Conservation (phyloP, 1,140 invertebrate species). For the Brachystomella parvula region DNA sequence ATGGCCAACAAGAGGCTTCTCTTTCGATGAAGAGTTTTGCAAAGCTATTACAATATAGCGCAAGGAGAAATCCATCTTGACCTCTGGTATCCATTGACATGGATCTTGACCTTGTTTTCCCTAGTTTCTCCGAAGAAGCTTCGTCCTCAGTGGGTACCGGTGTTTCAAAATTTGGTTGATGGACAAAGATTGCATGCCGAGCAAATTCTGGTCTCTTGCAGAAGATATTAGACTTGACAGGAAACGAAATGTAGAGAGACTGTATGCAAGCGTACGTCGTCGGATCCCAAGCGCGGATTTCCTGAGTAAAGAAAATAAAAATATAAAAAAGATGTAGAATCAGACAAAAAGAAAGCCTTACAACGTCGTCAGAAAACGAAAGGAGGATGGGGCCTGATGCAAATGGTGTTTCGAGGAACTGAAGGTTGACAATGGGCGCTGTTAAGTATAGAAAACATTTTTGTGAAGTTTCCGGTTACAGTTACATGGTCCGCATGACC, state of each 20-base stretch:
- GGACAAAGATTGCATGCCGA: constrained; percentile 16
- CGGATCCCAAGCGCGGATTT: constrained; percentile 36
- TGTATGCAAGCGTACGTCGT: constrained; percentile 30
- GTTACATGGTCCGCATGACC: no score
- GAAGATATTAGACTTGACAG: constrained; percentile 27
- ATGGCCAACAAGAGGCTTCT: constrained; percentile 29
- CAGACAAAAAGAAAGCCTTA: constrained; percentile 16
- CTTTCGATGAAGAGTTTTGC: constrained; percentile 28
- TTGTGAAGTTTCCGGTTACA: no score
- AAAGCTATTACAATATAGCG: constrained; percentile 35
- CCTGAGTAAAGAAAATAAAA: constrained; percentile 20
- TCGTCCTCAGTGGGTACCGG: no score
- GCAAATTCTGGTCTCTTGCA: constrained; percentile 35
- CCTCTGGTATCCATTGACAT: no score
- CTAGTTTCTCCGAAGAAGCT: no score
- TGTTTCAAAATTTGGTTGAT: constrained; percentile 27
- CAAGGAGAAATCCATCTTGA: constrained; percentile 23
- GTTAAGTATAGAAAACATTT: not conserved
- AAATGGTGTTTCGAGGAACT: constrained; percentile 25
- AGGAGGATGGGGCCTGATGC: constrained; percentile 22
- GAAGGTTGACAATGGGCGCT: not conserved
- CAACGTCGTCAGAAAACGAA: constrained; percentile 31
- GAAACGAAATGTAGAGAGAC: constrained; percentile 31
- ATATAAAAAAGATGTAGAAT: not conserved
- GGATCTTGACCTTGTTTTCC: no score